Evolutionary conservation across 1,140 invertebrate genomes (phyloP), one percentile per base, ranked within the genome.

Genomic region (Tetranychus cinnabarinus): DNA sequence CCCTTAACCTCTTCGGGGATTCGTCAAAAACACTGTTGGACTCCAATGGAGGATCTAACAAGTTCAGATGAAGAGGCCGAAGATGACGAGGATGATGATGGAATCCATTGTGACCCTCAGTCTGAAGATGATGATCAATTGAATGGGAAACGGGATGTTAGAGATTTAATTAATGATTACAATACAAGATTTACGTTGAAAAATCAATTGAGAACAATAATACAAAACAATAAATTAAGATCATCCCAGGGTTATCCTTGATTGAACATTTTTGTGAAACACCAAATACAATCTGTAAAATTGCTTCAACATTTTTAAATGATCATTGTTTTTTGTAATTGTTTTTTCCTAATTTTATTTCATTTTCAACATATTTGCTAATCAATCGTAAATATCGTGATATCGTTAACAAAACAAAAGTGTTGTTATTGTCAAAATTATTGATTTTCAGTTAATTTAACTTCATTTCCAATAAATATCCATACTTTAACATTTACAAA

Each of bases 181-280:
- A 39, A 47, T 34, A 61, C 60, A 45, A 37, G 60, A 46, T 61
- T 61, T 35, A 61, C 60, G 12, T 31, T 61, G 15, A 39, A 56
- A 56, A 61, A 61, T 46, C 60, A 61, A 45, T 23, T 61, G 7
- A 55, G 60, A 61, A 61, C 60, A 10, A 23, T 61, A 42, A 56
- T 61, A 15, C 60, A 61, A 4, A 56, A 56, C 52, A 56, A 56
- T 46, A 55, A 56, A 46, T 42, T 39, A 42, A 37, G 52, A 60
- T 47, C 23, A 31, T 59, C 37, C 8, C n/a, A 59, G 10, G 39
- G 39, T 6, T 42, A 42, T 42, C 39, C 39, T 42, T 42, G 1
- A 42, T 42, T 23, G 23, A 23, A 23, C 23, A 23, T 23, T 23
- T 23, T 23, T 23, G 23, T 23, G 23, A 23, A 23, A 23, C 23